phyloP scores from a whole-genome alignment of 2,797 vertebrate genomes.

The Myoxocephalus aenaeus region DNA sequence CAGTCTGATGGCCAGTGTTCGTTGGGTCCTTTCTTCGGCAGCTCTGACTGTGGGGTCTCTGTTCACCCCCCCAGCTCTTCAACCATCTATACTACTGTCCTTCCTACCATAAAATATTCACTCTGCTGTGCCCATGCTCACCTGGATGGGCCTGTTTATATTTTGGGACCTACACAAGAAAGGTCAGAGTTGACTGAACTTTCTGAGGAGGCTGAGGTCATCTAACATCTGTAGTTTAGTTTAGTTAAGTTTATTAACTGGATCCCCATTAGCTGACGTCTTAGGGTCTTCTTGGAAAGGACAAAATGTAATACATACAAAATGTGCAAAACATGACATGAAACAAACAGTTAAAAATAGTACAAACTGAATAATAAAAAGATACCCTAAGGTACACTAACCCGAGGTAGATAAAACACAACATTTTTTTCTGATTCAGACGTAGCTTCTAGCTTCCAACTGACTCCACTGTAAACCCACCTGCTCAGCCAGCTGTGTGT shows the following conservation, averaged over 20 bases:
- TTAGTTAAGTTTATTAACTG: too few species aligned
- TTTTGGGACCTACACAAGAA: not conserved
- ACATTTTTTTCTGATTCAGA: too few species aligned
- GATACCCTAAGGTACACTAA: too few species aligned
- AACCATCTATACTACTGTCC: not conserved
- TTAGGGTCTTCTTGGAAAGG: too few species aligned
- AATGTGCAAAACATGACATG: too few species aligned
- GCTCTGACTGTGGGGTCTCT: not conserved
- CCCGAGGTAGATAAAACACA: not conserved
- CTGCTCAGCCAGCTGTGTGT: too few species aligned
- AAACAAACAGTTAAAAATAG: too few species aligned
- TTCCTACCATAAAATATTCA: not conserved
- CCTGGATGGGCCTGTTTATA: not conserved
- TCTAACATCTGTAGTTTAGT: not conserved
- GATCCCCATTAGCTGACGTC: too few species aligned
- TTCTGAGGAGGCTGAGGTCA: not conserved
- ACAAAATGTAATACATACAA: too few species aligned
- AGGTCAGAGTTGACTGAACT: not conserved
- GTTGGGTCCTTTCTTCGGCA: not conserved
- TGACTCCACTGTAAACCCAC: not conserved
- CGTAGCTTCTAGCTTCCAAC: not conserved
- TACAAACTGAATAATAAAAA: too few species aligned
- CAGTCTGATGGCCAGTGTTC: constrained; percentile 17
- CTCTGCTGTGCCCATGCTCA: not conserved
- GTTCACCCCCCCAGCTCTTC: not conserved